Conservation (phyloP, 2,888 invertebrate genomes). For the Prosopocoilus inquinatus region DNA sequence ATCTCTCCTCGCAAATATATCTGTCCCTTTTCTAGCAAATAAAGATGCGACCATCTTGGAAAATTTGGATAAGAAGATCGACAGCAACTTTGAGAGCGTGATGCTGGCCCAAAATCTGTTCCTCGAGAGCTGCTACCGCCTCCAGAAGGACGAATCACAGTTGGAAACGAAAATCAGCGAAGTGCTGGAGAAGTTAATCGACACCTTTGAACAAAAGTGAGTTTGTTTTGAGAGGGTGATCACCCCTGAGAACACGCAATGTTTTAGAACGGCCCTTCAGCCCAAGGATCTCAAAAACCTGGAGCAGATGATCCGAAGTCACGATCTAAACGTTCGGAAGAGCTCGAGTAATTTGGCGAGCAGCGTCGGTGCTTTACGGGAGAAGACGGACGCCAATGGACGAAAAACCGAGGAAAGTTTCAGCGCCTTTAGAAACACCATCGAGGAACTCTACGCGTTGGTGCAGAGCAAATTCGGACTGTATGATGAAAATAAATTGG, state of each 20-base stretch:
- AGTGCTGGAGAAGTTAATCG: constrained; percentile 62
- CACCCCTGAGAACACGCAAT: neutral
- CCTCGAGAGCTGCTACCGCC: constrained; percentile 64
- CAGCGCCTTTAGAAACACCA: constrained; percentile 1
- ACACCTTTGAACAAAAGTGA: constrained; percentile 63
- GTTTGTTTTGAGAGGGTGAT: constrained; percentile 24
- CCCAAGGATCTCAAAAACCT: constrained; percentile 58
- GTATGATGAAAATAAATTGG: neutral
- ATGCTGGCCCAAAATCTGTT: constrained; percentile 63
- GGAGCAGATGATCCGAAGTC: constrained; percentile 53
- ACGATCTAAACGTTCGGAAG: constrained; percentile 43
- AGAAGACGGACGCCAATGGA: constrained; percentile 33
- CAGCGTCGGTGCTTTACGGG: constrained; percentile 30
- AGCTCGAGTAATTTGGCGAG: constrained; percentile 34
- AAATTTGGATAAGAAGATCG: constrained; percentile 43
- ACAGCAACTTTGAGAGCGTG: constrained; percentile 58
- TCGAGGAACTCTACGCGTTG: constrained; percentile 20
- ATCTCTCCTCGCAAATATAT: neutral
- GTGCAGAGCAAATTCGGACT: constrained; percentile 1
- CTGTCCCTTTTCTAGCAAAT: constrained; percentile 12
- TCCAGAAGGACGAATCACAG: constrained; percentile 64
- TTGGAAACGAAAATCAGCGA: constrained; percentile 60
- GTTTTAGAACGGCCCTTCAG: constrained; percentile 56
- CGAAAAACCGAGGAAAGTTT: constrained; percentile 29
- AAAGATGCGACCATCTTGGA: constrained; percentile 19